Conservation (phyloP, 1,140 invertebrate genomes). For the Ceratina australensis region DNA sequence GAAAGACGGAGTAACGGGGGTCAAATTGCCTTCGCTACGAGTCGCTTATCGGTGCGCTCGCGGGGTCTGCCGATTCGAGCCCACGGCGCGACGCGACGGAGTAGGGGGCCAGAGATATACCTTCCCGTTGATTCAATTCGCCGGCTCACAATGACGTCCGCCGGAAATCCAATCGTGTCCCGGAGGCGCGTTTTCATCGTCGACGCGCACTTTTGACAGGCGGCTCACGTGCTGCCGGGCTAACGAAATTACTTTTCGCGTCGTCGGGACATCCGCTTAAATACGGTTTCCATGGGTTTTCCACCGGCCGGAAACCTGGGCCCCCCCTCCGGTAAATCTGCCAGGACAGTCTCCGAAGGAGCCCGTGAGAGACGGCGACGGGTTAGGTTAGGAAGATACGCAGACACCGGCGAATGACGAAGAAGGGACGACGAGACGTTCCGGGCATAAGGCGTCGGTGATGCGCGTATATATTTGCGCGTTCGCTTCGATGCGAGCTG, state of each 20-base stretch:
- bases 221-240: conserved; percentile 53
- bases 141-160: conserved; percentile 39
- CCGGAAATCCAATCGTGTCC: conserved; percentile 54
- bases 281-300: conserved; percentile 59
- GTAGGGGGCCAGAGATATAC: not conserved
- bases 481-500: not conserved
- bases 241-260: conserved; percentile 64
- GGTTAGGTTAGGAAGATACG: not conserved
- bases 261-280: conserved; percentile 60
- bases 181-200: conserved; percentile 47
- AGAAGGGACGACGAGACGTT: not conserved
- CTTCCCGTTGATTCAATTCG: conserved; percentile 39
- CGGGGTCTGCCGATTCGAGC: conserved; percentile 7
- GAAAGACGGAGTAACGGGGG: not conserved
- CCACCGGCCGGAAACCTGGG: conserved; percentile 16
- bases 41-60: conserved; percentile 15
- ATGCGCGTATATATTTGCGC: conserved; percentile 54
- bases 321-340: conserved; percentile 23
- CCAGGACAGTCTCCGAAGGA: conserved; percentile 26
- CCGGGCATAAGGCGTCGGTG: conserved; percentile 54
- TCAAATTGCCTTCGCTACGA: not conserved
- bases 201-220: conserved; percentile 56
- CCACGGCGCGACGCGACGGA: no score
- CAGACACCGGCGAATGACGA: not conserved
- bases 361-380: not conserved